These are phyloP conservation scores for Leptothorax acervorum DNA, from an alignment of 2,888 invertebrate species.

Conservation along the genomic window DNA sequence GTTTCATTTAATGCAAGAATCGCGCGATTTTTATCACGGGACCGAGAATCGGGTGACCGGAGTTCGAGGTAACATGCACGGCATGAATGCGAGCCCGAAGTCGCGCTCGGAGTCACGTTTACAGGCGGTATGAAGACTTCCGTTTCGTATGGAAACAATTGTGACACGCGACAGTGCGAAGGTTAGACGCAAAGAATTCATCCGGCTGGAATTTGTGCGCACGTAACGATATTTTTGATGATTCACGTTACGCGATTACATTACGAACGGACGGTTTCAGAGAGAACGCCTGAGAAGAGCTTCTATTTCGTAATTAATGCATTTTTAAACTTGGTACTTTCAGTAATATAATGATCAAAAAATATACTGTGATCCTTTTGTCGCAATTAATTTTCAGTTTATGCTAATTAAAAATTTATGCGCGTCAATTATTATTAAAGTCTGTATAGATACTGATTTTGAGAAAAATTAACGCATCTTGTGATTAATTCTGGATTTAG, in stretches of 20 bases:
- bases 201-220: slow-evolving; percentile 47
- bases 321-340: not conserved
- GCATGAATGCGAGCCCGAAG: slow-evolving; percentile 22
- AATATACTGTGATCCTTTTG: not conserved
- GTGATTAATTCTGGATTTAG: not conserved
- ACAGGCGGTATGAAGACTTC: slow-evolving; percentile 37
- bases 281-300: not conserved
- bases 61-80: slow-evolving; percentile 18
- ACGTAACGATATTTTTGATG: slow-evolving; percentile 48
- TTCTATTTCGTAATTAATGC: slow-evolving; percentile 3
- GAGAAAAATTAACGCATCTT: not conserved
- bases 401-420: not conserved
- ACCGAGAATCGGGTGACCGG: slow-evolving; percentile 34
- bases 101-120: slow-evolving; percentile 30
- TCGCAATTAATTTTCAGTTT: not conserved
- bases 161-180: slow-evolving; percentile 51
- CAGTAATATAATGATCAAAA: not conserved
- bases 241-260: slow-evolving; percentile 44
- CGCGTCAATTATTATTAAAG: not conserved
- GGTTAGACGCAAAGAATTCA: slow-evolving; percentile 46
- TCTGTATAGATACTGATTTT: not conserved
- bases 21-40: slow-evolving; percentile 32
- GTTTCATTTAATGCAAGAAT: slow-evolving; percentile 10
- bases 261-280: slow-evolving; percentile 26
- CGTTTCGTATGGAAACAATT: slow-evolving; percentile 49